Evolutionary conservation across 2,888 invertebrate species (phyloP), one percentile per base, ranked within the genome.

Genomic region (Scaptomyza caliginosa): DNA sequence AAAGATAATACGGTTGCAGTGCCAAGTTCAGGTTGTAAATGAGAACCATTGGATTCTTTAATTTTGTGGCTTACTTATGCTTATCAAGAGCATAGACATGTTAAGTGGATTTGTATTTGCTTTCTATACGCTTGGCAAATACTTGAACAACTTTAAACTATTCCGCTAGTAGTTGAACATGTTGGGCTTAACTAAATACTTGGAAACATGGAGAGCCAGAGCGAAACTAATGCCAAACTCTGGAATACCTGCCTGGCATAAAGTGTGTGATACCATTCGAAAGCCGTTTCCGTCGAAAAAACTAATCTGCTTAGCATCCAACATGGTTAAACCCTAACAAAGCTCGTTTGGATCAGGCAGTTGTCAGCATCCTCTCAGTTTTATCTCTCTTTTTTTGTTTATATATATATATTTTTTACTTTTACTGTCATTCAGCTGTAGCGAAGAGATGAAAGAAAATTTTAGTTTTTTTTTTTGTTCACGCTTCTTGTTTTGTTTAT

Each of bases 261-360:
- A 32, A 32, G 32, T 13, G 16, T 32, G 32, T 7, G 16, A 42
- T 8, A 4, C 19, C 10, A 10, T 36, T 36, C 17, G 45, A 13
- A 28, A 42, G 34, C 55, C 34, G 32, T 19, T 52, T 23, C 36
- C 36, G 49, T 13, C 24, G 28, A 13, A 46, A 49, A 48, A 46
- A 51, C 64, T 64, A 59, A 73, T 63, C 72, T 56, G 72, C 59
- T 56, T 59, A 58, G 73, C 55, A 68, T 52, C 48, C 56, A 63
- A 57, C 67, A 68, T 46, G 67, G 45, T 34, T 66, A 67, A 63
- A 24, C 26, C 64, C 45, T 24, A 59, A 45, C 64, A 73, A 59
- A 73, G 74, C 74, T 68, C 52, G 48, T 68, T 68, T 63, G 68
- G 68, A 56, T 68, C 64, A 52, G 36, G 45, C 49, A 45, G 49